Base-by-base conservation (phyloP, 2,797 vertebrate genomes). In the Phrynocephalus guinanensis region DNA sequence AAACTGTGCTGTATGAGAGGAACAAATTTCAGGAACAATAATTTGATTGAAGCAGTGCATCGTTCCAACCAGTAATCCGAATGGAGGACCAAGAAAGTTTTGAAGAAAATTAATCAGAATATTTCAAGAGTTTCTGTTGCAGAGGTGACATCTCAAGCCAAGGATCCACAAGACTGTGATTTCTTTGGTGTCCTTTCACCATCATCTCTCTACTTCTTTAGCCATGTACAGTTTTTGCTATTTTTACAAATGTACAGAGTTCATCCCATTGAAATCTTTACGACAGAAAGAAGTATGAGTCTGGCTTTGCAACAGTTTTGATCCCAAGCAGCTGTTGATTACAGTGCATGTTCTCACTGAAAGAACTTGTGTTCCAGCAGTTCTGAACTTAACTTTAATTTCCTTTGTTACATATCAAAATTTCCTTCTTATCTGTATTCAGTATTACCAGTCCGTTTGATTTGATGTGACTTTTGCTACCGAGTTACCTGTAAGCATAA, bases 401-500 rank as follows among this genome's bases (percentile, higher is more conserved):
- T 92, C 90, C 92, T 88, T 91, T 88, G 92, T 88, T 86, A 92
- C 88, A 81, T 94, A 92, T 93, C 83, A 92, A 93, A 93, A 80
- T 70, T 92, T 95, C 93, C 86, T 92, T 0, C 79, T 67, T 84
- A 10, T 63, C 77, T 88, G 87, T 80, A 88, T 92, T 93, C 94
- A 95, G 79, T 71, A 66, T 92, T 90, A 91, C 86, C 89, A 94
- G 92, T 87, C 90, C 94, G 88, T 91, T 79, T 88, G 89, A 86
- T 91, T 94, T 94, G 93, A 93, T 92, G 94, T 94, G 89, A 92
- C 93, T 95, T 96, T 93, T 92, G 93, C 95, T 97, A 96, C 93
- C 95, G 94, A 87, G 96, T 97, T 94, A 97, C 97, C 97, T 97
- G 93, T 30, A 95, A 96, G 92, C 83, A 87, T 75, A 88, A 87